Conservation (phyloP, 2,113 vertebrate genomes). For the Alouatta palliata region DNA sequence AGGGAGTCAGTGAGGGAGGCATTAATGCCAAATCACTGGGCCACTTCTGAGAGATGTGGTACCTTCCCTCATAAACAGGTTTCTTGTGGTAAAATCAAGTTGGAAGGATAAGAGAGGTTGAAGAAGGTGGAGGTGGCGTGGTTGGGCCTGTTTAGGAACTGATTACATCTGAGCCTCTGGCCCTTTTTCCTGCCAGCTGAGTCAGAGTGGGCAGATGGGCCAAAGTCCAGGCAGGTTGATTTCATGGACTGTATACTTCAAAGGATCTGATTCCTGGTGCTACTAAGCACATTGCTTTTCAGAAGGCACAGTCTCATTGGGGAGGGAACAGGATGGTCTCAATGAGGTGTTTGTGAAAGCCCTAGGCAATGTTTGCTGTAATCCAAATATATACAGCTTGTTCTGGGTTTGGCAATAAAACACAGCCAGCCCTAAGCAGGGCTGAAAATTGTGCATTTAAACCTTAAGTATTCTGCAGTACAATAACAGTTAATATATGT, state of each 20-base stretch:
- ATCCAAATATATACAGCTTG: slow-evolving; percentile 42
- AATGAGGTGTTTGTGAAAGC: slow-evolving; percentile 33
- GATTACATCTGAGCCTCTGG: slow-evolving; percentile 57
- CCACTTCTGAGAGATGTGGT: neutral
- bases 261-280: slow-evolving; percentile 63
- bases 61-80: neutral
- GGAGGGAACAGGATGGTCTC: slow-evolving; percentile 20
- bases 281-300: neutral
- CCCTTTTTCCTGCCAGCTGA: slow-evolving; percentile 33
- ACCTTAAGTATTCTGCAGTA: neutral
- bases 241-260: slow-evolving; percentile 55
- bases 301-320: neutral
- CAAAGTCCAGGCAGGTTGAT: slow-evolving; percentile 37
- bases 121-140: slow-evolving; percentile 6
- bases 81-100: slow-evolving; percentile 20
- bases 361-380: slow-evolving; percentile 41
- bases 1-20: neutral
- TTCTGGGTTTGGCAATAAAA: slow-evolving; percentile 20
- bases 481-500: neutral
- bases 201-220: slow-evolving; percentile 37
- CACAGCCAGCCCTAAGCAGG: neutral
- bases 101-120: neutral
- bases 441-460: neutral
- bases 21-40: neutral
- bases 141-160: slow-evolving; percentile 51